Conservation (phyloP, 2,113 vertebrate genomes). For the Eleginops maclovinus region DNA sequence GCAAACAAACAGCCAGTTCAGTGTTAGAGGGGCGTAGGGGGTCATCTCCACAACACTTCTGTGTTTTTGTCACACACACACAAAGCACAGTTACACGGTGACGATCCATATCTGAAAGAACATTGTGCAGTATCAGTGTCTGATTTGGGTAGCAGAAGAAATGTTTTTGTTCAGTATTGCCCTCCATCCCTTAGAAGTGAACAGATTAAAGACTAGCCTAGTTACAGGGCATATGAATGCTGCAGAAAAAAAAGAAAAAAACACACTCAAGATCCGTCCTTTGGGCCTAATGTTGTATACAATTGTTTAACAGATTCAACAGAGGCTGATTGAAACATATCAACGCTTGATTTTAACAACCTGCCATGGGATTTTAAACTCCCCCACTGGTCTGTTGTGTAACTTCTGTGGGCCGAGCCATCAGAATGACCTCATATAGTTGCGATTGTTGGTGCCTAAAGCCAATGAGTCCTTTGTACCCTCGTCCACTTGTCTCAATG, state of each 20-base stretch:
- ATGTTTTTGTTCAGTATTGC: not conserved
- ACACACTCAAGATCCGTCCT: not conserved
- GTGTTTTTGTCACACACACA: not conserved
- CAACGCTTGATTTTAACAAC: not conserved
- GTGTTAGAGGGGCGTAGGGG: constrained; percentile 19
- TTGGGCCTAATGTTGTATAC: no score
- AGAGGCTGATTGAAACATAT: not conserved
- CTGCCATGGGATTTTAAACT: constrained; percentile 5
- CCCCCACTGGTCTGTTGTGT: constrained; percentile 22
- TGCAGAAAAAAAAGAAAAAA: not conserved
- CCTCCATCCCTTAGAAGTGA: not conserved
- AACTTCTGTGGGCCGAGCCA: constrained; percentile 34
- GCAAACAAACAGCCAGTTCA: constrained; percentile 14
- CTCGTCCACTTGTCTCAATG: constrained; percentile 45
- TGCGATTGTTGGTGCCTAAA: constrained; percentile 40
- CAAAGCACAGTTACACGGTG: not conserved
- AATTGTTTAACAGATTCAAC: not conserved
- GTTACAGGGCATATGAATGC: not conserved
- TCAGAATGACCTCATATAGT: constrained; percentile 51
- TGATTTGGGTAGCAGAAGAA: not conserved
- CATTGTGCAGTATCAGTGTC: not conserved
- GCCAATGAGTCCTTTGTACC: constrained; percentile 57
- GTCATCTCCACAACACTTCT: not conserved
- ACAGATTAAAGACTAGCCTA: not conserved
- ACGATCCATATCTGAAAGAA: not conserved